These are phyloP conservation scores for Sebastes fasciatus DNA, from an alignment of 2,113 vertebrate genomes.

Conservation along the genomic window DNA sequence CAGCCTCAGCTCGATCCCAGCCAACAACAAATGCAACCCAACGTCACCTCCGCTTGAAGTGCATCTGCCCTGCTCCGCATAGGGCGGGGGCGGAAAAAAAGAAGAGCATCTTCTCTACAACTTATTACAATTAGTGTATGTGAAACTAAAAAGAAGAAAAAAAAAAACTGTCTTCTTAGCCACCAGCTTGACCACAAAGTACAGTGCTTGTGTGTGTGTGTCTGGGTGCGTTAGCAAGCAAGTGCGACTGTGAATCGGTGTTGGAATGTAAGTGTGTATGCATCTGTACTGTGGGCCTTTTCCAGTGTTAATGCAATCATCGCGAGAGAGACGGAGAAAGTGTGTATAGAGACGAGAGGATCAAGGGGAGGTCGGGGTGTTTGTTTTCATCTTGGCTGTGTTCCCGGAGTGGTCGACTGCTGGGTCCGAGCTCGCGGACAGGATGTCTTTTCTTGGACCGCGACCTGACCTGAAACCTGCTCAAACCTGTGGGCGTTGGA, in stretches of 20 bases:
- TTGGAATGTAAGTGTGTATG: slow-evolving; percentile 78
- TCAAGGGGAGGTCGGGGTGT: slow-evolving; percentile 39
- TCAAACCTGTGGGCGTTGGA: slow-evolving; percentile 8
- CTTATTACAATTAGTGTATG: slow-evolving; percentile 72
- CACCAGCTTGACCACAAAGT: slow-evolving; percentile 90
- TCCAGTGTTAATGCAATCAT: slow-evolving; percentile 98
- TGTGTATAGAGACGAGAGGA: slow-evolving; percentile 19
- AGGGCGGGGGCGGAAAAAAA: slow-evolving; percentile 10
- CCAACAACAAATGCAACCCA: slow-evolving; percentile 85
- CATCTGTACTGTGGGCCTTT: slow-evolving; percentile 89
- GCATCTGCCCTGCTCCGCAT: slow-evolving; percentile 53
- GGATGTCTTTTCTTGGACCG: slow-evolving; percentile 32
- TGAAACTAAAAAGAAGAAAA: slow-evolving; percentile 74
- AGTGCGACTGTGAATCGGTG: slow-evolving; percentile 54
- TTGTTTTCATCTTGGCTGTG: neutral
- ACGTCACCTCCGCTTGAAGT: slow-evolving; percentile 93
- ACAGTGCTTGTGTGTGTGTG: slow-evolving; percentile 87
- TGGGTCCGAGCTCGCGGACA: slow-evolving; percentile 35
- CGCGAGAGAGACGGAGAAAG: slow-evolving; percentile 63
- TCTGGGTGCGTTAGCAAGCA: slow-evolving; percentile 63
- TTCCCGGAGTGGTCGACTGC: slow-evolving; percentile 28
- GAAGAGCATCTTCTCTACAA: slow-evolving; percentile 65
- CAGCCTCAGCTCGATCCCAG: slow-evolving; percentile 67
- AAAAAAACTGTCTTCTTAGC: slow-evolving; percentile 86
- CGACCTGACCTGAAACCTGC: slow-evolving; percentile 41